phyloP scores from a whole-genome alignment of 2,797 vertebrate species.

The Sebastes umbrosus region DNA sequence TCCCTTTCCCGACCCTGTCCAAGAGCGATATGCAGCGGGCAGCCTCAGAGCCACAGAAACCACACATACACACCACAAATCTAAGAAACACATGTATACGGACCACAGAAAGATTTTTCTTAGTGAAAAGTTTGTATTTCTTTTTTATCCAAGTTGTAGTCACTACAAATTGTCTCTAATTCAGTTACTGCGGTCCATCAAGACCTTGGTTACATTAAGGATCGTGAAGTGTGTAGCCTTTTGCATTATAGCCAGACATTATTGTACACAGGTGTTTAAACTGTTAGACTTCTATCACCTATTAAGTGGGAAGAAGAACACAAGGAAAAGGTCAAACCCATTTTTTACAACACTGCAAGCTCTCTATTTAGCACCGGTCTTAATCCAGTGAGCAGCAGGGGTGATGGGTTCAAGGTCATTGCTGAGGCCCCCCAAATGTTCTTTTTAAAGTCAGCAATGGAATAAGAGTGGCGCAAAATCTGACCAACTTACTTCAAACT shows the following conservation, averaged over 20 bases:
- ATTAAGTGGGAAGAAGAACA: neutral
- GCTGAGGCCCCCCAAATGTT: neutral
- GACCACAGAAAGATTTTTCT: neutral
- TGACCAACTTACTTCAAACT: neutral
- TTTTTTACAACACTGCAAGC: neutral
- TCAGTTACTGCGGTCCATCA: neutral
- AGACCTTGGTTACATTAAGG: neutral
- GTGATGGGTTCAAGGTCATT: neutral
- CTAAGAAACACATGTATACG: constrained; percentile 12
- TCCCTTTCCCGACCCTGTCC: constrained; percentile 66
- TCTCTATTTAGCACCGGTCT: constrained; percentile 18
- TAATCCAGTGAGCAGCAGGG: neutral
- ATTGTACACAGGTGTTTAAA: neutral
- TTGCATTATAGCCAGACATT: neutral
- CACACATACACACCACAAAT: constrained; percentile 16
- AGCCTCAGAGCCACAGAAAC: constrained; percentile 88
- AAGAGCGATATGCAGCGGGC: constrained; percentile 90
- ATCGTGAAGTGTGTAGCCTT: neutral
- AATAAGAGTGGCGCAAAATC: neutral
- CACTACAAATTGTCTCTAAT: no score
- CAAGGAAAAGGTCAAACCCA: constrained; percentile 18
- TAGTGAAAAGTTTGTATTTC: neutral
- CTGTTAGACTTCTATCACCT: neutral
- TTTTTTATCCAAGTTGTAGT: neutral
- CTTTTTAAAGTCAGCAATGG: neutral